These are phyloP conservation scores for Cryptocheilus praepositus DNA, from an alignment of 2,888 invertebrate genomes.

Conservation along the genomic window DNA sequence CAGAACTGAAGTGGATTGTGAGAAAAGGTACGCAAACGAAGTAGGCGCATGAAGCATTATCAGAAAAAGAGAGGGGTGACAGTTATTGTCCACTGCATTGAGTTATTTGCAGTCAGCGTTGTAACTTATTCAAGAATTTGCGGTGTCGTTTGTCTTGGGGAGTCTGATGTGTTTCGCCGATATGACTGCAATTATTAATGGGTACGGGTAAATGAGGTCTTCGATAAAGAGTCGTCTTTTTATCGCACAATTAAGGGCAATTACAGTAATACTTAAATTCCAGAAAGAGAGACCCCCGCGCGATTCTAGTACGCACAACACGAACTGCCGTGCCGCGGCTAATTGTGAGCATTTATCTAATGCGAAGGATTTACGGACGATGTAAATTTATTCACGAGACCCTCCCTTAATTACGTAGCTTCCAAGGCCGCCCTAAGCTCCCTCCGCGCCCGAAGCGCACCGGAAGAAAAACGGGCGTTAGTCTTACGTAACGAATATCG, in stretches of 20 bases:
- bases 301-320: neutral
- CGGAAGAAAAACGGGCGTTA: neutral
- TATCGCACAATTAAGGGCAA: neutral
- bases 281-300: neutral
- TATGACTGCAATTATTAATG: conserved; percentile 1
- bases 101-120: too few relatives aligned
- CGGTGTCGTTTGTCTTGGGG: neutral
- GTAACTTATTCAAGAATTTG: neutral
- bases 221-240: neutral
- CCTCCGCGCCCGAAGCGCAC: conserved; percentile 22
- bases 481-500: conserved; percentile 4
- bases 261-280: conserved; percentile 8
- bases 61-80: too few relatives aligned
- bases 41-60: too few relatives aligned
- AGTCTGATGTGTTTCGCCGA: neutral
- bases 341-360: conserved; percentile 69
- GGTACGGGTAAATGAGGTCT: neutral
- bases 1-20: too few relatives aligned
- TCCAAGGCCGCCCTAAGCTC: conserved; percentile 56
- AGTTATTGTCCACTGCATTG: too few relatives aligned
- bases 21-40: too few relatives aligned
- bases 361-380: conserved; percentile 67
- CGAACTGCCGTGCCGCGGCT: conserved; percentile 39
- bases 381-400: conserved; percentile 67
- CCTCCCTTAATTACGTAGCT: conserved; percentile 67